Base-by-base conservation (phyloP, 1,140 invertebrate genomes). In the Panagrolaimus sp. region DNA sequence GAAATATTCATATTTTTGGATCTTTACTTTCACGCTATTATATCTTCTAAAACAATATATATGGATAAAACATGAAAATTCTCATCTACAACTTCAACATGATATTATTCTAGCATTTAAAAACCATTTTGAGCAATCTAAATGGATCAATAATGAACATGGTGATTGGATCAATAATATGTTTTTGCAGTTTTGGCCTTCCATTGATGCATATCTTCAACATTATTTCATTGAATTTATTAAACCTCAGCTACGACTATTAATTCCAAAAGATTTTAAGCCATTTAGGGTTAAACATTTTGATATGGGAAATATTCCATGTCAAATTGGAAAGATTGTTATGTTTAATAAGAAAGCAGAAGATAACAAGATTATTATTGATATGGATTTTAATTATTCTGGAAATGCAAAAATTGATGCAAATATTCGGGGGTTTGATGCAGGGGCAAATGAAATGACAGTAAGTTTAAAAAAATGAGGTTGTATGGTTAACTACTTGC, bases 81-180 rank as follows among this genome's bases (percentile, higher is more conserved):
- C 66, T 38, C 42, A 73, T 3, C 57, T 71, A 61, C 69, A 77
- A 63, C 74, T 71, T 11, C 69, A 71, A 27, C 69, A 66, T 25
- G 43, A 63, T 9, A 77, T 80, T 23, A 77, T 80, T 65, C 75
- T 77, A 25, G 77, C 79, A 67, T 70, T 81, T 45, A 42, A 63
- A 16, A 65, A 62, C 3, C 44, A 23, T 11, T 63, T 79, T 53
- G 81, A 82, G 31, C 67, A 83, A 4, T 81, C 80, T 8, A 74
- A 74, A 25, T 82, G 80, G 80, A 73, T 82, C 14, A 73, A 78
- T 63, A 77, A 75, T 23, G 80, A 82, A 68, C 53, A 82, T 57
- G 74, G 82, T 42, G 80, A 82, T 68, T 82, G 80, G 80, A 67
- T 82, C 43, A 82, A 82, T 73, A 74, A 83, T 63, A 79, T 80